Base-by-base conservation (phyloP, 2,113 vertebrate species). In the Forbesichthys papilliferus region DNA sequence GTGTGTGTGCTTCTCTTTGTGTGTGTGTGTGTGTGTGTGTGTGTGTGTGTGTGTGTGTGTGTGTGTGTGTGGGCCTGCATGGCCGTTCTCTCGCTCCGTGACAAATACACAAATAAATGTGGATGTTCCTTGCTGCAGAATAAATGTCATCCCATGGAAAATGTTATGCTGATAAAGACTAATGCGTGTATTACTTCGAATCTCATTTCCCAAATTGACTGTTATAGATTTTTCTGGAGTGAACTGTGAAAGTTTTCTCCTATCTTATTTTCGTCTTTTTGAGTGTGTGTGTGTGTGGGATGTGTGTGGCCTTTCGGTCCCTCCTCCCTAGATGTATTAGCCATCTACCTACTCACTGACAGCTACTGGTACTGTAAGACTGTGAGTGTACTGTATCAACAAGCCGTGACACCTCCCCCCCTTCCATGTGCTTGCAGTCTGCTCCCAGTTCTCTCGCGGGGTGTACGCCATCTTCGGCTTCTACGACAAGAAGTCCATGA, bases 381-480 rank as follows among this genome's bases (percentile, higher is more conserved):
- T 42, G 36, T 8, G 36, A 42, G 3, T 11, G 18, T 27, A 10
- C 3, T n/a, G 14, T 8, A 9, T 56, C 14, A 18, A 9, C 20
- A 59, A 13, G 13, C 48, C 46, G 13, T 63, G 58, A 64, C 52
- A 14, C 60, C 58, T 47, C 54, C 0, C 0, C 0, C 64, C 18
- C 18, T 61, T 74, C 48, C 66, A 27, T 73, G 27, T 78, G 74
- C 65, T 65, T 71, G 47, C 91, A 99, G 97, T 99, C 88, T 99
- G 97, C 92, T 99, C 98, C 71, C 98, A 99, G 95, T 99, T 99
- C 91, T 98, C 98, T 77, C 93, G 97, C 83, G 98, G 98, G 60
- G 98, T 99, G 70, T 99, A 99, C 74, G 98, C 98, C 90, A 99
- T 99, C 92, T 99, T 99, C 90, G 98, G 98, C 90, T 99, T 99